Evolutionary conservation across 2,797 vertebrate genomes (phyloP).

Genomic region (Crax fasciolata): DNA sequence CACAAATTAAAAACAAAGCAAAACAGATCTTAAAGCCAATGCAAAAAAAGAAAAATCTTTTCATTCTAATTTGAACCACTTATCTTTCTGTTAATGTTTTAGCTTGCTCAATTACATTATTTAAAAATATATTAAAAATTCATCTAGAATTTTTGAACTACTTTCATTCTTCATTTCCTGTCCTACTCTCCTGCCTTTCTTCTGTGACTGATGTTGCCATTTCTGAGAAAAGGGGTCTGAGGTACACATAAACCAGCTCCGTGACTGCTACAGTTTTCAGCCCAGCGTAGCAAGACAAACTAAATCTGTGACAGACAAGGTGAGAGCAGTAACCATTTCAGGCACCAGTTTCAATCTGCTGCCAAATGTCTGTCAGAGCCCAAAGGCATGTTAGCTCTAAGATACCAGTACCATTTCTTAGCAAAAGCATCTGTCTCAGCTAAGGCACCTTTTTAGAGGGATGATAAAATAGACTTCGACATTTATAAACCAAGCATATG

Average conservation of each 20-base stretch:
- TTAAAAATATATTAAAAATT: background rate
- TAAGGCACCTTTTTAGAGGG: background rate
- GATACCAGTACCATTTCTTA: background rate
- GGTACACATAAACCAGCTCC: background rate
- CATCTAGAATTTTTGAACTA: background rate
- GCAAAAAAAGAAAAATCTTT: background rate
- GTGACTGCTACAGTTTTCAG: background rate
- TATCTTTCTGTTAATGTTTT: background rate
- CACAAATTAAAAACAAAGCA: background rate
- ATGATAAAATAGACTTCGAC: background rate
- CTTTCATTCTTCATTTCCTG: background rate
- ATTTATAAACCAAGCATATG: background rate
- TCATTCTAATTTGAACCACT: background rate
- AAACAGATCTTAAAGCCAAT: background rate
- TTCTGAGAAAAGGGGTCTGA: background rate
- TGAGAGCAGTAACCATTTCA: conserved; percentile 30
- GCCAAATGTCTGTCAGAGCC: conserved; percentile 44
- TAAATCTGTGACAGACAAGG: background rate
- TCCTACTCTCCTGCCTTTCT: background rate
- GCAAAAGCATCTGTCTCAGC: conserved; percentile 27
- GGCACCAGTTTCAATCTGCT: background rate
- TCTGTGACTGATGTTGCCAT: background rate
- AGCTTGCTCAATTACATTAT: accelerated
- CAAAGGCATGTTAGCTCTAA: conserved; percentile 35
- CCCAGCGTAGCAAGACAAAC: background rate